Base-by-base conservation (phyloP, 2,888 invertebrate species). In the Heliconius charithonia region DNA sequence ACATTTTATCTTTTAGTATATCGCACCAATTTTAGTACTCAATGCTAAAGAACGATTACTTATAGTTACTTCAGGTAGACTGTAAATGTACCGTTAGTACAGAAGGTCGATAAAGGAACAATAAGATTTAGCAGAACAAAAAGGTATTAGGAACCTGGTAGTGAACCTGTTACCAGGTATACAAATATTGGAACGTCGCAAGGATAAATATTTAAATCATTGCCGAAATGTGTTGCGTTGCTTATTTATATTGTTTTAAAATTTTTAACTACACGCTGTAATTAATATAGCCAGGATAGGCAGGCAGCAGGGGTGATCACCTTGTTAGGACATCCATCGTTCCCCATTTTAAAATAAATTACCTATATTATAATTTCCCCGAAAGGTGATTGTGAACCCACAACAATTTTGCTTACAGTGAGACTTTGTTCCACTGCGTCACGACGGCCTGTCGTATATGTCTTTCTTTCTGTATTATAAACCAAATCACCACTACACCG, bases 401-500 rank as follows among this genome's bases (percentile, higher is more conserved):
- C 22, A 29, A 65, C 41, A 65, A 19, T 3, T n/a, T 10, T 59
- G n/a, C n/a, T 10, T 59, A 59, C 59, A 22, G 59, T n/a, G 7
- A n/a, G 59, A n/a, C 22, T 22, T 10, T 12, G 10, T 59, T 59
- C 59, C 59, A 59, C 59, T n/a, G 59, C n/a, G 59, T 12, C 59
- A 59, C 10, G 59, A n/a, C n/a, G 56, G 10, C 59, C n/a, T 59
- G 9, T 3, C 9, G 22, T 56, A 16, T 41, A 37, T 72, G 19
- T 51, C 19, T 63, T 66, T 75, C 45, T 27, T 51, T 65, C 51
- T 66, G 16, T 45, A 56, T 56, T 72, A n/a, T 72, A 59, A 59
- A 56, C 72, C 56, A 59, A 12, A 51, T 51, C 56, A 32, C 71
- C 59, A 72, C 72, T 72, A 32, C 59, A 72, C 56, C 27, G 32